Evolutionary conservation across 2,888 invertebrate genomes (phyloP), one percentile per base, ranked within the genome.

Genomic region (Vannuccia rotundouncinata): DNA sequence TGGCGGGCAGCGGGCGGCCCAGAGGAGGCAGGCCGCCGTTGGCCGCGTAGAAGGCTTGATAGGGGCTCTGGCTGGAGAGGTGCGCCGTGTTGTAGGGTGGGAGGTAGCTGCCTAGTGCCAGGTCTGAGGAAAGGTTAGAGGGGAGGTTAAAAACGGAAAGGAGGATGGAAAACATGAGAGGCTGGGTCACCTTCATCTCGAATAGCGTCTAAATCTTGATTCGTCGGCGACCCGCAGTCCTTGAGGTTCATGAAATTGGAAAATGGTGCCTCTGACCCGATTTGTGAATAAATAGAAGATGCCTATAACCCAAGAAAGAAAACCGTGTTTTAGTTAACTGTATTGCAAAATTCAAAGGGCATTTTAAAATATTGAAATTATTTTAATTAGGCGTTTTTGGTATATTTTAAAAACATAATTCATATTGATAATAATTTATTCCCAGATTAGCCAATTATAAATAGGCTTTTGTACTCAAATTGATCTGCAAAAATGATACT

Each of bases 251-350:
- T 45, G 17, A 45, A 10, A 17, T 45, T 76, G 1, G 76, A 28
- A n/a, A 76, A 28, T 2, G 29, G 76, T 29, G 29, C 29, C 28
- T 76, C 76, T 29, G 76, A 76, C 2, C 76, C 76, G n/a, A 76
- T 76, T 76, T 29, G 27, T 22, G 76, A 76, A 29, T 76, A 76
- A 29, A 29, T 76, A 5, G 76, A 76, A 13, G 76, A 76, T 29
- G 76, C 76, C 76, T 76, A 59, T 17, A 59, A 22, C 10, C 13
- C 59, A 59, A n/a, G 45, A 45, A 45, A 10, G 17, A 17, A 45
- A 45, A 17, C 5, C 17, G 45, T 17, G 17, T 45, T 17, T 5
- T 45, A 45, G 45, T 45, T 45, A 45, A 45, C 45, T 45, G 5
- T 17, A 45, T 10, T 10, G 17, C 45, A 17, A 10, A 45, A 45